These are phyloP conservation scores for Xylocampa areola DNA, from an alignment of 2,888 invertebrate species.

Conservation along the genomic window DNA sequence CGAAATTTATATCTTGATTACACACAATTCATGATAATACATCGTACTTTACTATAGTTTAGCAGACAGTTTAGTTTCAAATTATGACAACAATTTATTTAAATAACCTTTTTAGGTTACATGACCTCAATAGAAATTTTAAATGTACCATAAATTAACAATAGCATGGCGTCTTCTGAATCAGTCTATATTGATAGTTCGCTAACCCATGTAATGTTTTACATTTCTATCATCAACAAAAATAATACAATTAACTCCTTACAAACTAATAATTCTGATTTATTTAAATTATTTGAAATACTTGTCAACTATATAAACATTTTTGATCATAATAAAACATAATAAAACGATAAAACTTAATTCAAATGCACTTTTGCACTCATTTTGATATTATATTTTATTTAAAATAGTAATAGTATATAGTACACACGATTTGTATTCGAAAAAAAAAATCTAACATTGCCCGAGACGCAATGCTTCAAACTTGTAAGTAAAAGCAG, in stretches of 20 bases:
- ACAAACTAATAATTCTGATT: slow-evolving; percentile 59
- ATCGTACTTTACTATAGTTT: slow-evolving; percentile 28
- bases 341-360: slow-evolving; percentile 44
- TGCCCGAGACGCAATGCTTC: slow-evolving; percentile 19
- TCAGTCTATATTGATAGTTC: slow-evolving; percentile 53
- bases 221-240: slow-evolving; percentile 51
- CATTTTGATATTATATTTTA: slow-evolving; percentile 38
- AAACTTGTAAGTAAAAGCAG: slow-evolving; percentile 33
- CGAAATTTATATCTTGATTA: slow-evolving; percentile 55
- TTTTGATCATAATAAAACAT: slow-evolving; percentile 48
- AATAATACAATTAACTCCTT: slow-evolving; percentile 59
- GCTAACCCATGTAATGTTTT: slow-evolving; percentile 42
- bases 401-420: slow-evolving; percentile 32
- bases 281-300: slow-evolving; percentile 56
- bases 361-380: slow-evolving; percentile 42
- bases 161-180: slow-evolving; percentile 31
- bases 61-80: slow-evolving; percentile 39
- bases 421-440: slow-evolving; percentile 37
- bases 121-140: slow-evolving; percentile 34
- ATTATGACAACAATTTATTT: slow-evolving; percentile 21
- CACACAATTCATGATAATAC: slow-evolving; percentile 47
- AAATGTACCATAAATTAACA: slow-evolving; percentile 40
- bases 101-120: too few relatives aligned
- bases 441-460: slow-evolving; percentile 20
- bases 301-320: slow-evolving; percentile 61